Base-by-base conservation (phyloP, 2,797 vertebrate species). In the Etheostoma nigrum region DNA sequence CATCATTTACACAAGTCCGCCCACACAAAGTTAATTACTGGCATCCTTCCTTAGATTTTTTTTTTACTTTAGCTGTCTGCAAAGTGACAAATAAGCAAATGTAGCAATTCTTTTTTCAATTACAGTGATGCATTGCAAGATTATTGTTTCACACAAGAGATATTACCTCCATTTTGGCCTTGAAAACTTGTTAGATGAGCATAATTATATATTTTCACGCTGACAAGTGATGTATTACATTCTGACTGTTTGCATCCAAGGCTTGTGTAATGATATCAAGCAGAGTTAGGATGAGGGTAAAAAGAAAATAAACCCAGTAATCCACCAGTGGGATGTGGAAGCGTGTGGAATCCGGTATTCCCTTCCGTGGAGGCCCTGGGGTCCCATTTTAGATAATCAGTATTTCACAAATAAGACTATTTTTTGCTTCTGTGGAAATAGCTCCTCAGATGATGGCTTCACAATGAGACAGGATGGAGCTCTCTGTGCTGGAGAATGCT, bases 401-500 rank as follows among this genome's bases (percentile, higher is more conserved):
- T 83, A 79, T 93, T 91, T 92, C 89, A 89, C 85, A 94, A 93
- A 93, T 85, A 90, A 83, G 87, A 89, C 81, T 88, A 83, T 89
- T 93, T 86, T 90, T 91, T 86, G 82, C 87, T 87, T 83, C 81
- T 79, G 86, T 88, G 86, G 87, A 92, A 92, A 90, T 80, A 72
- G 88, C 87, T 90, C 84, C 85, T 90, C 81, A 83, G 89, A 92
- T 86, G 87, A 89, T 82, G 90, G 86, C 89, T 88, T 87, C 82
- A 92, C 92, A 94, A 92, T 89, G 90, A 88, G 86, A 83, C 86
- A 80, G 88, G 90, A 91, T 86, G 86, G 86, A 91, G 88, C 80
- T 84, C 87, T 85, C 82, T 83, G 84, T 82, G 83, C 87, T 74
- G 82, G 83, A 91, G 89, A 91, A 90, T 85, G 86, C 81, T 90